A percentile compares a stretch with the other conserved stretches of the same genome.
These are phyloP conservation scores for Germaria angustata DNA, from an alignment of 2,888 invertebrate genomes.

Conservation along the genomic window DNA sequence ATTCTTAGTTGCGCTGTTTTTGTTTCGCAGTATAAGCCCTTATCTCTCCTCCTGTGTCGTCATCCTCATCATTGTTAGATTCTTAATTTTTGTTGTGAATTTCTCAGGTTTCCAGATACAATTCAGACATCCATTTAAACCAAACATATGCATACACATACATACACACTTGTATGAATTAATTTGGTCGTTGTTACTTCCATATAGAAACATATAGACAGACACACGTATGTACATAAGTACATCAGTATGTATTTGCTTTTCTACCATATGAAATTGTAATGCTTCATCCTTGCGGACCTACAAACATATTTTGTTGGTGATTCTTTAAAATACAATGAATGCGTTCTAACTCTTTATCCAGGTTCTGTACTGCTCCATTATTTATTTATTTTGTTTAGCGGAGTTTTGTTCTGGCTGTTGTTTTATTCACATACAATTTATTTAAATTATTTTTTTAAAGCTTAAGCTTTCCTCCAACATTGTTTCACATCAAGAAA, in stretches of 20 bases:
- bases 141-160: background rate
- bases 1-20: background rate
- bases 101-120: conserved; percentile 33
- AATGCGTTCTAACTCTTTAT: conserved; percentile 41
- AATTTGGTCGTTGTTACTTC: conserved; percentile 36
- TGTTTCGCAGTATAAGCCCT: background rate
- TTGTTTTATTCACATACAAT: background rate
- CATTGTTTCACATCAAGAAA: conserved; percentile 46
- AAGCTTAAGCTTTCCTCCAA: conserved; percentile 58
- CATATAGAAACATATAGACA: background rate
- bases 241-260: background rate
- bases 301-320: conserved; percentile 26
- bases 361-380: conserved; percentile 26
- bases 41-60: background rate
- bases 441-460: background rate
- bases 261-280: conserved; percentile 19
- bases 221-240: background rate
- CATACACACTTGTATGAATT: background rate
- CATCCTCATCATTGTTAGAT: conserved; percentile 25
- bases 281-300: conserved; percentile 19
- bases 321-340: conserved; percentile 48
- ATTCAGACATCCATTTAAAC: conserved; percentile 4
- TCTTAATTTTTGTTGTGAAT: conserved; percentile 13
- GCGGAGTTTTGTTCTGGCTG: conserved; percentile 29
- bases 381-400: conserved; percentile 48